Evolutionary conservation across 2,113 vertebrate species (phyloP).

Genomic region (Lota lota): DNA sequence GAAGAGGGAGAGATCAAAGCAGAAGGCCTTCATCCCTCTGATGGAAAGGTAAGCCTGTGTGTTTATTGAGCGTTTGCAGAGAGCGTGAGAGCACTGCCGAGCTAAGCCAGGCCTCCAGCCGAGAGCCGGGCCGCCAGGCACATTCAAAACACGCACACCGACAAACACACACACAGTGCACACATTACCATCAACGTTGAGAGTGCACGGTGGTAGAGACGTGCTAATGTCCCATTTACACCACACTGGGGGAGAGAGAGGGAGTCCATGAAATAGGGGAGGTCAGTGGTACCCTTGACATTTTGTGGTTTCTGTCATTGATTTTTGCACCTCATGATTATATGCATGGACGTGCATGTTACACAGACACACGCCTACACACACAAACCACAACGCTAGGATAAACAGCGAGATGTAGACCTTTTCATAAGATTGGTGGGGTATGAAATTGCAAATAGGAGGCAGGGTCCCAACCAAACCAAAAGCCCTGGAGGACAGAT

Average conservation of each 20-base stretch:
- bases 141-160: background rate
- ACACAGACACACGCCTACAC: background rate
- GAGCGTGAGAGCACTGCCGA: background rate
- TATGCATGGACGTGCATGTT: too few relatives aligned
- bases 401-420: constrained; percentile 14
- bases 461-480: background rate
- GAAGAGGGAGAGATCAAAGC: constrained; percentile 8
- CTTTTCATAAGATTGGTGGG: constrained; percentile 12
- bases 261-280: too few relatives aligned
- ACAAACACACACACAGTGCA: background rate
- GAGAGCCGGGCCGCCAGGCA: background rate
- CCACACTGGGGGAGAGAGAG: too few relatives aligned
- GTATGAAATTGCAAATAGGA: background rate
- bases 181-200: background rate
- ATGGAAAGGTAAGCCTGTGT: constrained; percentile 5
- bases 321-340: too few relatives aligned
- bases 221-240: too few relatives aligned
- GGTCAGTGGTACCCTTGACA: too few relatives aligned
- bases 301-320: too few relatives aligned
- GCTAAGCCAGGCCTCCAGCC: too few relatives aligned
- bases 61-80: constrained; percentile 13
- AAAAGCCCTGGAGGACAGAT: constrained; percentile 7
- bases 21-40: background rate
- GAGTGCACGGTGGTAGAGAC: too few relatives aligned
- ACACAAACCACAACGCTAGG: background rate